Percentiles rank a stretch among this genome's conserved stretches.
These are phyloP conservation scores for Polydrusus pterygomalis DNA, from an alignment of 2,888 invertebrate species.

Conservation along the genomic window DNA sequence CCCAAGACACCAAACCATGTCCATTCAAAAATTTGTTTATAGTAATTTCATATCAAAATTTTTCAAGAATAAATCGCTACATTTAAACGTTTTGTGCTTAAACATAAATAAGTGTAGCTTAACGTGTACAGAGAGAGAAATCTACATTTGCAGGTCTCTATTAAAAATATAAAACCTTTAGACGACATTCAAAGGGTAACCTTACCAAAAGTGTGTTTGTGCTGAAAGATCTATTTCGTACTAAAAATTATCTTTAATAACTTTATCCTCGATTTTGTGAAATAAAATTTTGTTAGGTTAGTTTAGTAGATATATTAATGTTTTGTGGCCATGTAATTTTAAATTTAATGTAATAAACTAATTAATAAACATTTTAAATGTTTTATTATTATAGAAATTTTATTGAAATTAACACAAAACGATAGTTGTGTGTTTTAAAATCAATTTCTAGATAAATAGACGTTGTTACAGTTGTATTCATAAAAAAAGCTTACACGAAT, in stretches of 20 bases:
- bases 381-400: background rate
- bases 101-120: slow-evolving; percentile 62
- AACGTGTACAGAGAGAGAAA: slow-evolving; percentile 64
- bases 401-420: too few relatives aligned
- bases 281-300: slow-evolving; percentile 67
- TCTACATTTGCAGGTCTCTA: slow-evolving; percentile 31
- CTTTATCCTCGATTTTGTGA: slow-evolving; percentile 59
- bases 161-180: slow-evolving; percentile 42
- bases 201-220: slow-evolving; percentile 48
- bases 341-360: slow-evolving; percentile 74
- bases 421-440: too few relatives aligned
- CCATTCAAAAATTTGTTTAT: slow-evolving; percentile 15
- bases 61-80: slow-evolving; percentile 51
- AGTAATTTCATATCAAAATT: slow-evolving; percentile 51
- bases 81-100: slow-evolving; percentile 56
- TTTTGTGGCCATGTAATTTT: slow-evolving; percentile 74
- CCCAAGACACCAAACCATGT: too few relatives aligned
- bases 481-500: too few relatives aligned
- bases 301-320: slow-evolving; percentile 67
- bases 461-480: too few relatives aligned
- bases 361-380: slow-evolving; percentile 58
- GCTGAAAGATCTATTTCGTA: slow-evolving; percentile 53
- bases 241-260: slow-evolving; percentile 50
- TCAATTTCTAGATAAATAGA: too few relatives aligned
- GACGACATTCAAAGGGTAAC: slow-evolving; percentile 41